These are phyloP conservation scores for Menura novaehollandiae DNA, from an alignment of 2,113 vertebrate species.

Conservation along the genomic window DNA sequence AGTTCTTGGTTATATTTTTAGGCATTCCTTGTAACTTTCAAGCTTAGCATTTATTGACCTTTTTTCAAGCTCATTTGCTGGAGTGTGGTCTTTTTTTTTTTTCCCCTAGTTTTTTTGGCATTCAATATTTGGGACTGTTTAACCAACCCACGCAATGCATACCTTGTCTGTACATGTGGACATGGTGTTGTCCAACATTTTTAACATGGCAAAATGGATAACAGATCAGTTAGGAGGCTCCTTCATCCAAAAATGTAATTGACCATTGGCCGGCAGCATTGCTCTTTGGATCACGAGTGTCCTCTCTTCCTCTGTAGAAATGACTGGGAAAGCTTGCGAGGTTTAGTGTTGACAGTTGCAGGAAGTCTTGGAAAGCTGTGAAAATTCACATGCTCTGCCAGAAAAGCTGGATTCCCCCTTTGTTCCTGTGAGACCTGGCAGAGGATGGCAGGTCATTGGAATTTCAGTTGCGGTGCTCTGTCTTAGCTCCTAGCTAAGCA, in stretches of 20 bases:
- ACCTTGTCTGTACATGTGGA: background rate
- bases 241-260: background rate
- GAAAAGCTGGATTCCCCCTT: background rate
- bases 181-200: background rate
- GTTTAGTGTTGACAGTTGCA: background rate
- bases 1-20: background rate
- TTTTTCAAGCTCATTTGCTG: background rate
- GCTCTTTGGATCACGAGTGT: background rate
- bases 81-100: accelerated
- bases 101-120: accelerated
- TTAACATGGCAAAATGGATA: background rate
- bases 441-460: background rate
- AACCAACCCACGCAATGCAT: background rate
- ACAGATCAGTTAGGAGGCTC: background rate
- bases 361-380: background rate
- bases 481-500: background rate
- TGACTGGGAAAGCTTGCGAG: accelerated
- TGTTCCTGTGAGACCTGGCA: background rate
- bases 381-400: background rate
- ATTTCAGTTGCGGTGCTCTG: background rate
- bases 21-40: background rate
- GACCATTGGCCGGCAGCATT: background rate
- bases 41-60: background rate
- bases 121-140: background rate
- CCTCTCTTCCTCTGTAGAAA: background rate